Base-by-base conservation (phyloP, 2,888 invertebrate species). In the Epinotia ramella region DNA sequence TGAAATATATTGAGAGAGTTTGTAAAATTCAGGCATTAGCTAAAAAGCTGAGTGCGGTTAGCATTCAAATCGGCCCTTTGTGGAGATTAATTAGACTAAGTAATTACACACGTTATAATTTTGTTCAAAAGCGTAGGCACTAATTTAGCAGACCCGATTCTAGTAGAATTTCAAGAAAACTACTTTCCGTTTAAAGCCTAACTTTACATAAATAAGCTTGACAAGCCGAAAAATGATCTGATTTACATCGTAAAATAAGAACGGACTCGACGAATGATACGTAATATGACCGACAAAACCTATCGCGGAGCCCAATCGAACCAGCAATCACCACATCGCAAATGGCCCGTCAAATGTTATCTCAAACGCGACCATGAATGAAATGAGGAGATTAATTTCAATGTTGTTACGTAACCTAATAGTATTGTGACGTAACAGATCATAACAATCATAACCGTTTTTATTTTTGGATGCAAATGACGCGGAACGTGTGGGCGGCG, bases 381-480 rank as follows among this genome's bases (percentile, higher is more conserved):
- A 76, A 76, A 72, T 71, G 75, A 75, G 62, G 33, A 67, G 67
- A 76, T 72, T 67, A 72, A 76, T 72, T 76, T 76, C 56, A 67
- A 72, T 76, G 67, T 72, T 46, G 67, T 80, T 78, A 80, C 68
- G 76, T 77, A 80, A 79, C 75, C 77, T 79, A 78, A 79, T 78
- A 80, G 85, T 83, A 80, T 80, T 78, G 64, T 86, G 83, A 87
- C 81, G 84, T 84, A 85, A 87, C 82, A 80, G 76, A 86, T 87
- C 83, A 85, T 83, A 84, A 84, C 80, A 76, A 86, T 87, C 83
- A 85, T 83, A 84, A 84, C 80, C 78, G 80, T 78, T 82, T 81
- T 84, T 80, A 81, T 81, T 82, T 80, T 80, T 84, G 84, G 79
- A 88, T 89, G 87, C 80, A 87, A 90, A 89, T 88, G 87, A 87